phyloP scores from a whole-genome alignment of 30 jellyfish, hydroid and myxozoan species.

The Euphysa ruthae region DNA sequence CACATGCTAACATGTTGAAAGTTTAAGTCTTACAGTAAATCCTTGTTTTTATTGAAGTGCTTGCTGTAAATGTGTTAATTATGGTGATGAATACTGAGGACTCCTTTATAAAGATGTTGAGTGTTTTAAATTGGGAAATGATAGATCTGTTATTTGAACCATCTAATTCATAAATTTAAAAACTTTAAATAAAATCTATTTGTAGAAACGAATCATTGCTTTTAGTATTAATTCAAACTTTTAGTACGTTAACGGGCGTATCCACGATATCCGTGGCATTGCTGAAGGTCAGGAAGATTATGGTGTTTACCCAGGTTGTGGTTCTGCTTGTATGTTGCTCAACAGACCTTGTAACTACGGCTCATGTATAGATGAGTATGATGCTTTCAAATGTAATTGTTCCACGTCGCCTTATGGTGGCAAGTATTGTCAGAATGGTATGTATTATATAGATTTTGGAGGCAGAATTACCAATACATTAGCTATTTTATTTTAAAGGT shows the following conservation, averaged over 20 bases:
- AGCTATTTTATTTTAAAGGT: too few species aligned
- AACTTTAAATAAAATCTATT: too few species aligned
- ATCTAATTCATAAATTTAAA: neutral
- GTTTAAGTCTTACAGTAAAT: too few species aligned
- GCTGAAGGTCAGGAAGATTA: slow-evolving; percentile 57
- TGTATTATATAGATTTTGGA: slow-evolving; percentile 7
- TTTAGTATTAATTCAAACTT: neutral
- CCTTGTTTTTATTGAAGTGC: neutral
- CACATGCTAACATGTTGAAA: too few species aligned
- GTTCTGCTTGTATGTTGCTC: slow-evolving; percentile 78
- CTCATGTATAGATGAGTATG: slow-evolving; percentile 73
- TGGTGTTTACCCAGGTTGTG: slow-evolving; percentile 98
- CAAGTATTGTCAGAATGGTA: slow-evolving; percentile 66
- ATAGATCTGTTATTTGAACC: too few species aligned
- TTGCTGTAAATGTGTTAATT: too few species aligned
- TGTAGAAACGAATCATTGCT: neutral
- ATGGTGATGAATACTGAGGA: too few species aligned
- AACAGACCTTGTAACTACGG: slow-evolving; percentile 92
- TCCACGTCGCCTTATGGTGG: slow-evolving; percentile 84
- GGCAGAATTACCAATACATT: too few species aligned
- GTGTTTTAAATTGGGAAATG: neutral
- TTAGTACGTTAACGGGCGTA: slow-evolving; percentile 83
- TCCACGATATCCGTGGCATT: slow-evolving; percentile 54
- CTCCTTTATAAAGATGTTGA: too few species aligned
- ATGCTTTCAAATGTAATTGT: slow-evolving; percentile 78